Evolutionary conservation across 2,797 vertebrate genomes (phyloP), one percentile per base, ranked within the genome.

Genomic region (Bradypus variegatus): DNA sequence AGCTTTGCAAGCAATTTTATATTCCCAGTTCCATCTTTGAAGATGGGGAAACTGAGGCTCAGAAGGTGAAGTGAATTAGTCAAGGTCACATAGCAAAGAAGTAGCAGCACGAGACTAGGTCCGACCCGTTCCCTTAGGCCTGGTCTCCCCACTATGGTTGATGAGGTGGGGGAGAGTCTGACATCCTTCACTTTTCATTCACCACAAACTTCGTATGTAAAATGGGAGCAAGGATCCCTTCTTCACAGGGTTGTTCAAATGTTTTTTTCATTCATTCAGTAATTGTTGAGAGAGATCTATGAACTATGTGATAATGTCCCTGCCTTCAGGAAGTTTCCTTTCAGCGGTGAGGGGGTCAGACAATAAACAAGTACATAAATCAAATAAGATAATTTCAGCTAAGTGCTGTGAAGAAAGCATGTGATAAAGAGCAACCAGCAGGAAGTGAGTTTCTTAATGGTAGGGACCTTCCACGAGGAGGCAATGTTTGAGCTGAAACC

Each of bases 121-220:
- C 21, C 65, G n/a, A 80, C 6, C 23, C 73, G 76, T 38, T 88
- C 18, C 64, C 7, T 48, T 72, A 53, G 64, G 64, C 38, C 48
- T 84, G 60, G 29, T 31, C 8, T 33, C 10, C 29, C 29, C 86
- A 87, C 58, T 25, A 62, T 67, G 50, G 41, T 64, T 67, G 31
- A 45, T 45, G 50, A n/a, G 38, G 78, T 7, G 50, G 76, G 38
- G 45, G 50, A 31, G 15, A 45, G 76, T 6, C 29, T 14, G 14
- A 4, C 5, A 65, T 27, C 31, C 65, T 41, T 67, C 55, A 82
- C 36, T 75, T 86, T 69, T 86, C 13, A 67, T 72, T 87, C 31
- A 88, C 77, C 78, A 9, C 64, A 80, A 86, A 67, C 78, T 85
- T 78, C 48, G 89, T 72, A 64, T 91, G 77, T 81, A 88, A 72